Base-by-base conservation (phyloP, 2,888 invertebrate genomes). In the Polietes domitor region DNA sequence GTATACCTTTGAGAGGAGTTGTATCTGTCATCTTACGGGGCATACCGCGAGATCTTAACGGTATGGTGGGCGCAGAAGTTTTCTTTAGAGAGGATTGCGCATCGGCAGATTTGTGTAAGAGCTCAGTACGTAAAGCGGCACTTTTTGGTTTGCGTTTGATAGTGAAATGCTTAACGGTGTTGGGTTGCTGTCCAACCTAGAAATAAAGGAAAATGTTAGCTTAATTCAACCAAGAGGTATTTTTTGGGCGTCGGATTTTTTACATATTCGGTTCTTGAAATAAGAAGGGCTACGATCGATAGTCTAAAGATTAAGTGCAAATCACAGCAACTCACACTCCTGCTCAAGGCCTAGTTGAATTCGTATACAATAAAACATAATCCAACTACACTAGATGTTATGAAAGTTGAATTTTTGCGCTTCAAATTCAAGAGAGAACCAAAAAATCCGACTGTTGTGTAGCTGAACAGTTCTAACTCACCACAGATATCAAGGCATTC, bases 11-110 rank as follows among this genome's bases (percentile, higher is more conserved):
- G 43, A 98, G 92, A 0, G 98, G 98, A 0, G 98, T 98, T 50
- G 97, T 97, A 90, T 98, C 98, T 88, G 98, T 98, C 97, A 98
- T 98, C 94, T 98, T 98, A 88, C 98, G 95, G 0, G 98, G 98
- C 96, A 98, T 97, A 87, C 96, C 96, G 83, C 96, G 93, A 21
- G 97, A 96, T 85, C 98, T 93, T 2, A 98, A 94, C 0, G 98
- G 98, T 87, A 98, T 97, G 0, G 97, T 97, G 0, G 97, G 97
- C 0, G 97, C 96, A 73, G 96, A 96, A 6, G 96, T 95, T 91
- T 98, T 97, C 93, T 98, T 97, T 88, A 97, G 93, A 91, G 97
- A 98, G 47, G 95, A 96, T 63, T 97, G 96, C 0, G 96, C 97
- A 92, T 98, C 98, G 0, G 95, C 94, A 0, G 98, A 98, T 92